Evolutionary conservation across 2,888 invertebrate genomes (phyloP).

Genomic region (Macaria liturata): DNA sequence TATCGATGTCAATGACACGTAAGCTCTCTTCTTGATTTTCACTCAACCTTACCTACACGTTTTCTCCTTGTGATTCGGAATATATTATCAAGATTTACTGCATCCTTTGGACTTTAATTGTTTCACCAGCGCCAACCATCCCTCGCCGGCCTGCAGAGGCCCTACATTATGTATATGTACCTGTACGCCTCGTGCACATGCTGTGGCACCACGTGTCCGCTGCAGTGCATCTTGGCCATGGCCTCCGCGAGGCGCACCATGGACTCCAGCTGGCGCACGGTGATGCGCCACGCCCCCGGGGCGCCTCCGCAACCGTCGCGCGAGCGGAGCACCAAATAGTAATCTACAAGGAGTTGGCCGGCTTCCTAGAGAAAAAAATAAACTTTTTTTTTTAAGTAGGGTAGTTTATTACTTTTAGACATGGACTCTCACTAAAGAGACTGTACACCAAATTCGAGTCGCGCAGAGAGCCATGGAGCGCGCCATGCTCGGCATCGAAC

Average conservation of each 20-base stretch:
- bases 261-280: conserved; percentile 91
- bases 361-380: conserved; percentile 85
- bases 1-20: too few relatives aligned
- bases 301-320: conserved; percentile 89
- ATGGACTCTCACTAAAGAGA: too few relatives aligned
- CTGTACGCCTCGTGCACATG: conserved; percentile 92
- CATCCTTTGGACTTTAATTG: too few relatives aligned
- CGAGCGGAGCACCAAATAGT: conserved; percentile 94
- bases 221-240: conserved; percentile 97
- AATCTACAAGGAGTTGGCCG: conserved; percentile 91
- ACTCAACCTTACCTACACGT: too few relatives aligned
- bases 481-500: too few relatives aligned
- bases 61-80: too few relatives aligned
- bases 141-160: too few relatives aligned
- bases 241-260: conserved; percentile 98
- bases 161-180: conserved; percentile 22
- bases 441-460: too few relatives aligned
- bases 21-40: too few relatives aligned
- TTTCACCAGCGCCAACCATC: too few relatives aligned
- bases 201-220: conserved; percentile 91
- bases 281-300: conserved; percentile 93
- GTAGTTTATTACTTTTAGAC: conserved; percentile 2
- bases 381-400: background rate
- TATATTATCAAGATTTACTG: too few relatives aligned
- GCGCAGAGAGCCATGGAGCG: too few relatives aligned